phyloP scores from a whole-genome alignment of 2,113 vertebrate species.

The Lutjanus erythropterus region DNA sequence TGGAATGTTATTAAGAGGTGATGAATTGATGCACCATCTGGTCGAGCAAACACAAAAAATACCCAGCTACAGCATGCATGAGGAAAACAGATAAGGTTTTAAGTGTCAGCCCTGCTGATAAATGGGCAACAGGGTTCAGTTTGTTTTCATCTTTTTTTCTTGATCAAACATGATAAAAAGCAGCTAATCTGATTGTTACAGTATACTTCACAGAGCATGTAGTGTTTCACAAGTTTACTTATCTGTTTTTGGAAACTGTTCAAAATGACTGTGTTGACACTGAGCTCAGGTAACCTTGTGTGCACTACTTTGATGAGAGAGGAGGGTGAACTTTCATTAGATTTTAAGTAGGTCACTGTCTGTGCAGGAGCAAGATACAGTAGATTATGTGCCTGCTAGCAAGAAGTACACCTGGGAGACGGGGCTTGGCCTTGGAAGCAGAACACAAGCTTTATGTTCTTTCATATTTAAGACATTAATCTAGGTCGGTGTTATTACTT shows the following conservation, averaged over 20 bases:
- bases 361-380: constrained; percentile 49
- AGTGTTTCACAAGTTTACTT: not conserved
- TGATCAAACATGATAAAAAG: constrained; percentile 5
- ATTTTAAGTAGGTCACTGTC: constrained; percentile 73
- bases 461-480: constrained; percentile 38
- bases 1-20: constrained; percentile 46
- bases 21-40: constrained; percentile 36
- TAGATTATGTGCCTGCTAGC: constrained; percentile 47
- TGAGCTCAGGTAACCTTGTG: constrained; percentile 63
- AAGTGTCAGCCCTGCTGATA: not conserved
- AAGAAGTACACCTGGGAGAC: constrained; percentile 40
- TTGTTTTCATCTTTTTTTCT: constrained; percentile 19
- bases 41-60: not conserved
- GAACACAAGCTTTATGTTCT: constrained; percentile 25
- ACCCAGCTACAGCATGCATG: not conserved
- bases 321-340: constrained; percentile 60
- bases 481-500: constrained; percentile 27
- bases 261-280: constrained; percentile 39
- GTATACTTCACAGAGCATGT: not conserved
- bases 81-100: not conserved
- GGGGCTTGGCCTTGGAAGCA: constrained; percentile 24
- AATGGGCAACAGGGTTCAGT: not conserved
- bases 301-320: constrained; percentile 53
- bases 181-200: not conserved
- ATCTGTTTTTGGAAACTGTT: constrained; percentile 4